phyloP scores from a whole-genome alignment of 2,888 invertebrate species.

The Phortica okadai region DNA sequence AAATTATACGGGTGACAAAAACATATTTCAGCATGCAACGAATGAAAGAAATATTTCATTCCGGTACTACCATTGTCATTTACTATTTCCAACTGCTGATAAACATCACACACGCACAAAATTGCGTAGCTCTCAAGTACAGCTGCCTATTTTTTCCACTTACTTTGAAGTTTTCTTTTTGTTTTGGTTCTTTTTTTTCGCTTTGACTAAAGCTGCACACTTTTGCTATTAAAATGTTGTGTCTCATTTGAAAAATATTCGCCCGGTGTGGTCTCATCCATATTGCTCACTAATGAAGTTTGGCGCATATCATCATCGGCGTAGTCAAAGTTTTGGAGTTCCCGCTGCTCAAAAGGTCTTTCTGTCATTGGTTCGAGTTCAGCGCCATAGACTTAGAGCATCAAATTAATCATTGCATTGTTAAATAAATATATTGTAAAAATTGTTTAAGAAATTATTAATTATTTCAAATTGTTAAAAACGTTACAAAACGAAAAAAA shows the following conservation, averaged over 20 bases:
- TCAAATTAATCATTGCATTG: constrained; percentile 63
- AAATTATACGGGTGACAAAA: constrained; percentile 72
- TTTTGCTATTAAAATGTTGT: constrained; percentile 26
- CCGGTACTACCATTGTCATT: not conserved
- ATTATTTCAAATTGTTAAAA: constrained; percentile 23
- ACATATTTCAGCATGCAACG: constrained; percentile 57
- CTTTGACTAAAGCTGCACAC: constrained; percentile 24
- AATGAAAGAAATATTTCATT: constrained; percentile 47
- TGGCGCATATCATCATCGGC: constrained; percentile 51
- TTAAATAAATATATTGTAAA: constrained; percentile 65
- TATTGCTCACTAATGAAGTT: constrained; percentile 58
- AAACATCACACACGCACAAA: constrained; percentile 22
- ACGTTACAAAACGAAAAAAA: constrained; percentile 11
- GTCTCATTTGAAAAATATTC: not conserved
- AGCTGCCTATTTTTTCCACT: constrained; percentile 10
- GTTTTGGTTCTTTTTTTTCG: not conserved
- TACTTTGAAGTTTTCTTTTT: not conserved
- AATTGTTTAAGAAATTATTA: constrained; percentile 50
- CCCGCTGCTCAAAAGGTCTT: constrained; percentile 67
- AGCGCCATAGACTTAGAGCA: constrained; percentile 28
- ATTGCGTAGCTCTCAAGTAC: constrained; percentile 13
- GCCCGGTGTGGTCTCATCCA: constrained; percentile 55
- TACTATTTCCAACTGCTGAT: constrained; percentile 10
- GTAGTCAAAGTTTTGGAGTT: constrained; percentile 34
- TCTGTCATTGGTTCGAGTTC: constrained; percentile 55